These are phyloP conservation scores for Adineta ricciae DNA, from an alignment of 2,888 invertebrate species.

Conservation along the genomic window DNA sequence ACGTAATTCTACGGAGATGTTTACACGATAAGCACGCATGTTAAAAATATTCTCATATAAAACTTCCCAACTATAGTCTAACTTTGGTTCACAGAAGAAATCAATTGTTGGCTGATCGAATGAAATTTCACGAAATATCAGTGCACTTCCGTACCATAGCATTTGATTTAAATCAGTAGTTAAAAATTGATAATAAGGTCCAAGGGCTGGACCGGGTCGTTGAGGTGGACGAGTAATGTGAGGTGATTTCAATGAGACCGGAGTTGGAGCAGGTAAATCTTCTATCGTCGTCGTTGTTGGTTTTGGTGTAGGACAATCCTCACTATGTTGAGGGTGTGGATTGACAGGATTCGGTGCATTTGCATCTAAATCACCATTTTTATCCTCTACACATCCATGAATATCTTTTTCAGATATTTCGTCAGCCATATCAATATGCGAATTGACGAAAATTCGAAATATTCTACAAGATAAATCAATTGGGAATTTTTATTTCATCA, in stretches of 20 bases:
- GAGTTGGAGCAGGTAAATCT: not conserved
- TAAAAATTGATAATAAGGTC: not conserved
- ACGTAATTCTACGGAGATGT: not conserved
- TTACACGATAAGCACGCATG: not conserved
- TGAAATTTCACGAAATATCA: not conserved
- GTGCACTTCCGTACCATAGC: not conserved
- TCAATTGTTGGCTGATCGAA: not conserved
- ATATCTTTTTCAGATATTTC: too few relatives aligned
- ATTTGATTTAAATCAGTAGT: not conserved
- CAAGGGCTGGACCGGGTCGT: not conserved
- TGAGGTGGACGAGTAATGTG: not conserved
- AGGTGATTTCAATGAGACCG: not conserved
- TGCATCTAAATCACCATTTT: not conserved
- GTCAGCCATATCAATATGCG: too few relatives aligned
- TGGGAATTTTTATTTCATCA: too few relatives aligned
- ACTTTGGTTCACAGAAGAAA: not conserved
- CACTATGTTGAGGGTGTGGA: not conserved
- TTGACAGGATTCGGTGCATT: not conserved
- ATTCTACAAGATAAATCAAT: too few relatives aligned
- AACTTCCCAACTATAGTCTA: not conserved
- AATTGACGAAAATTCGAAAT: too few relatives aligned
- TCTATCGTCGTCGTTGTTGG: not conserved
- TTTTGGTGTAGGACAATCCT: not conserved
- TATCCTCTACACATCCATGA: not conserved
- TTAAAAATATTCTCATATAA: not conserved